Percentiles rank a stretch among this genome's conserved stretches.
Conservation (phyloP, 2,888 invertebrate species). For the Pollenia angustigena region DNA sequence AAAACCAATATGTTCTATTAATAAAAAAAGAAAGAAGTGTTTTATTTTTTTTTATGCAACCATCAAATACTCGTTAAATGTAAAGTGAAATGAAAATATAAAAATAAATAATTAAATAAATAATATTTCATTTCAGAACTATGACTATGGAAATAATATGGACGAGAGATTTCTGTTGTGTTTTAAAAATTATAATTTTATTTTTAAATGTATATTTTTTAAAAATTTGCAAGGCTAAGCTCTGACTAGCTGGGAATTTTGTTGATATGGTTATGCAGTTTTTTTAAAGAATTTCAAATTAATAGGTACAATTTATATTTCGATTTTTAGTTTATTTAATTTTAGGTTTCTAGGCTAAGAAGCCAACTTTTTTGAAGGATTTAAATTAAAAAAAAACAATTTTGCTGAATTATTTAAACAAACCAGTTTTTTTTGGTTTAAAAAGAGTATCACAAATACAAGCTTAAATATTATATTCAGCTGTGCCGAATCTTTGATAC, state of each 20-base stretch:
- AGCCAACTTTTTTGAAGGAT: no score
- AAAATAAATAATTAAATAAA: background rate
- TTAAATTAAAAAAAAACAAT: no score
- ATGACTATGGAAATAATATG: background rate
- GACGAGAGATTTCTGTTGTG: background rate
- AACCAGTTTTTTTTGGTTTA: no score
- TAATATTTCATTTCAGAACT: background rate
- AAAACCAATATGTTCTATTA: background rate
- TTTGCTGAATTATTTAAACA: no score
- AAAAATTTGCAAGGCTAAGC: background rate
- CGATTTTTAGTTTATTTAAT: no score
- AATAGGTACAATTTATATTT: background rate
- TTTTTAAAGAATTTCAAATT: background rate
- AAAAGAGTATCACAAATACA: no score
- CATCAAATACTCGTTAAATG: constrained; percentile 18
- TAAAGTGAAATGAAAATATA: constrained; percentile 32
- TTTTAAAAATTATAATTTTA: background rate
- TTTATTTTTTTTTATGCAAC: background rate
- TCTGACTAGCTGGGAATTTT: background rate
- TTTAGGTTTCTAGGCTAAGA: no score
- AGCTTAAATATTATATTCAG: no score
- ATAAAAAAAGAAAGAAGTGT: background rate
- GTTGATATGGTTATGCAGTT: no score
- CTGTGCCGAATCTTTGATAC: no score
- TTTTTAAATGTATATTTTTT: constrained; percentile 8